These are phyloP conservation scores for Aleiodes sp. DNA, from an alignment of 1,140 invertebrate genomes.

Conservation along the genomic window DNA sequence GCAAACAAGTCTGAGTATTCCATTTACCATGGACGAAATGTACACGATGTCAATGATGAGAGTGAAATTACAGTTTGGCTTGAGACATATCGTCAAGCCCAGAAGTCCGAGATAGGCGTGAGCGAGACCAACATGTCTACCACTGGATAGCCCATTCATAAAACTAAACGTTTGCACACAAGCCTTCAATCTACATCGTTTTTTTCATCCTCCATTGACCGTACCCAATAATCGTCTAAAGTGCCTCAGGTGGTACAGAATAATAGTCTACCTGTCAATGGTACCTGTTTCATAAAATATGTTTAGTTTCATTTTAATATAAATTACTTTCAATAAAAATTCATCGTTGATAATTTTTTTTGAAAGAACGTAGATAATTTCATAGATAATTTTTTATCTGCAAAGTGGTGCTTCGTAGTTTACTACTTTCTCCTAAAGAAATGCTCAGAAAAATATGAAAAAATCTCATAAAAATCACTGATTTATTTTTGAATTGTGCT, in stretches of 20 bases:
- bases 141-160: background rate
- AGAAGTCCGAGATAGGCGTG: background rate
- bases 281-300: background rate
- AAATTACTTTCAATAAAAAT: background rate
- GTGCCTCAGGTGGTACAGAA: background rate
- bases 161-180: background rate
- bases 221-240: background rate
- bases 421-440: too few species aligned
- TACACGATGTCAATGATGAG: background rate
- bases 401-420: too few species aligned
- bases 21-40: background rate
- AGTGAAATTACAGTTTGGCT: background rate
- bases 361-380: background rate
- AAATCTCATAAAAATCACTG: too few species aligned
- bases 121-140: background rate
- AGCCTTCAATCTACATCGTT: background rate
- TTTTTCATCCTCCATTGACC: conserved; percentile 3
- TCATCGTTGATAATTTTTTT: background rate
- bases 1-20: background rate
- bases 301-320: background rate
- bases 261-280: background rate
- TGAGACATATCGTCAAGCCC: background rate
- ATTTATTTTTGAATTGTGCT: too few species aligned
- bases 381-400: too few species aligned
- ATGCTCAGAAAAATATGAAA: too few species aligned